Evolutionary conservation across 1,140 invertebrate species (phyloP).

Genomic region (Drosophila aff.): DNA sequence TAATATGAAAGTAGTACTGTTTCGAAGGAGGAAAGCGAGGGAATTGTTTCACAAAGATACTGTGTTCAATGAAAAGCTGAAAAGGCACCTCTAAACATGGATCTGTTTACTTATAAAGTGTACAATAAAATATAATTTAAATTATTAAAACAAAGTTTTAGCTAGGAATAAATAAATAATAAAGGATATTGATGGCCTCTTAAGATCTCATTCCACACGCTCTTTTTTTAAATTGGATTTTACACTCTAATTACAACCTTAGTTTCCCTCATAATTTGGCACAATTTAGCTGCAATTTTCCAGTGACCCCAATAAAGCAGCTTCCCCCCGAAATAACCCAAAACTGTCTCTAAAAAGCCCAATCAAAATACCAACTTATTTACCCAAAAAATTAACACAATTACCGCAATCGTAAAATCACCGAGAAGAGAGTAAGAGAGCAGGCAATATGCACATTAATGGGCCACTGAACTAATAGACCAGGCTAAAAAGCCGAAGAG

Average conservation of each 20-base stretch:
- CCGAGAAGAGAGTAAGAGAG: slow-evolving; percentile 42
- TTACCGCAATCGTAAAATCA: slow-evolving; percentile 70
- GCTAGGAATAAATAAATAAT: neutral
- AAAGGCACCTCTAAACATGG: neutral
- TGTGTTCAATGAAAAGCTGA: neutral
- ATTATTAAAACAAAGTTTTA: too few relatives aligned
- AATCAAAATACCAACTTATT: slow-evolving; percentile 59
- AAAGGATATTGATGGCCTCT: neutral
- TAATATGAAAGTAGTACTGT: neutral
- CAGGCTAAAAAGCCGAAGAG: slow-evolving; percentile 30
- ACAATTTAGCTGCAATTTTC: slow-evolving; percentile 28
- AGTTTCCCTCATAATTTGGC: slow-evolving; percentile 11
- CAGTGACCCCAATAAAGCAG: slow-evolving; percentile 57
- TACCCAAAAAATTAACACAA: slow-evolving; percentile 75
- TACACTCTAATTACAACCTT: neutral
- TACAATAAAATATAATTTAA: too few relatives aligned
- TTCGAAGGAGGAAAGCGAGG: slow-evolving; percentile 2
- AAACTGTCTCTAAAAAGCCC: neutral
- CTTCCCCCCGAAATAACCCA: slow-evolving; percentile 3
- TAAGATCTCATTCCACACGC: neutral
- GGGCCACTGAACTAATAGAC: slow-evolving; percentile 81
- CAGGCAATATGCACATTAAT: slow-evolving; percentile 75
- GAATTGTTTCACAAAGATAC: neutral
- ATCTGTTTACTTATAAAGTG: neutral
- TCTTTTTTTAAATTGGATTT: neutral